Evolutionary conservation across 2,113 vertebrate genomes (phyloP), one percentile per base, ranked within the genome.

Genomic region (Osmerus eperlanus): DNA sequence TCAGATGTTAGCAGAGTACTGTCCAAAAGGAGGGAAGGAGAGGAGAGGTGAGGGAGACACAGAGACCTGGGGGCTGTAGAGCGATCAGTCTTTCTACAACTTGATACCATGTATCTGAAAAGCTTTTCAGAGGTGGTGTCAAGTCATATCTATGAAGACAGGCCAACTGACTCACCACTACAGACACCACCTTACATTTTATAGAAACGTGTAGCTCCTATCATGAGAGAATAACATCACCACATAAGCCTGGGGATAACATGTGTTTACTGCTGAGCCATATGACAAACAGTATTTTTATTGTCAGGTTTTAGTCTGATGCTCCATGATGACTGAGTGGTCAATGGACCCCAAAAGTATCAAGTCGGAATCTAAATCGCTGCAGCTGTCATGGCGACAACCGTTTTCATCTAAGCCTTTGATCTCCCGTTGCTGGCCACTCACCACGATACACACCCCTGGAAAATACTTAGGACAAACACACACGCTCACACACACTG

Each of bases 1-100:
- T 85, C 73, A 74, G 52, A 72, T 82, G 71, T 77, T 68, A 47
- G 18, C 36, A 19, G 28, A 7, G 9, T 60, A 47, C 72, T 58
- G 23, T 56, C 68, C 58, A 54, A 67, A 51, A 65, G 60, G 28
- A 65, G 52, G 21, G 65, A 63, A 18, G 13, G 18, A 51, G 63
- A 41, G 2, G 29, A 23, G 63, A 59, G 28, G 28, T n/a, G 13
- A 23, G 29, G 16, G 11, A 18, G 15, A 16, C 19, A n/a, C n/a
- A 71, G 54, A 76, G 62, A 53, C 4, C 8, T 65, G 23, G 14
- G 54, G 32, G 21, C 12, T 52, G 32, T 13, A 2, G 28, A 25
- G 3, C 1, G 25, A 72, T 77, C 62, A 66, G 72, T 78, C 41
- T 12, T 68, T 78, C 67, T 55, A 12, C 55, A 73, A 67, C 62